These are phyloP conservation scores for Plutella xylostella DNA, from an alignment of 2,888 invertebrate species.

Conservation along the genomic window DNA sequence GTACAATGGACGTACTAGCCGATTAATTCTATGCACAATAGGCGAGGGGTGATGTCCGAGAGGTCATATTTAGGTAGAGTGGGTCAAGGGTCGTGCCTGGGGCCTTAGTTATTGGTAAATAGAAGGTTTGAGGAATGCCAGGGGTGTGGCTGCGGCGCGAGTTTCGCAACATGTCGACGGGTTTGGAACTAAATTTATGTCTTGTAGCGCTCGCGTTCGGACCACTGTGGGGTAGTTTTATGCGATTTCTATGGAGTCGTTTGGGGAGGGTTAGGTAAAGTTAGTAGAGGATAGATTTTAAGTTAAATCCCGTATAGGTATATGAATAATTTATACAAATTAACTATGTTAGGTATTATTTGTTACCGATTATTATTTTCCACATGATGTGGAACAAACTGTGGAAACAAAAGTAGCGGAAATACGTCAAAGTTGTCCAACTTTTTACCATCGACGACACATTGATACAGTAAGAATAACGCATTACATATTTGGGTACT, in stretches of 20 bases:
- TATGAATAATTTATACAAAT: too few relatives aligned
- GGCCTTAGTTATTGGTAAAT: constrained; percentile 48
- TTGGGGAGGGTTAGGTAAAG: too few relatives aligned
- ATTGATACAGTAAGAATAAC: too few relatives aligned
- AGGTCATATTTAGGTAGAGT: constrained; percentile 66
- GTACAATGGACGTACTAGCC: constrained; percentile 56
- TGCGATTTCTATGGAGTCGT: neutral
- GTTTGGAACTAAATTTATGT: constrained; percentile 47
- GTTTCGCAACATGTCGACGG: constrained; percentile 56
- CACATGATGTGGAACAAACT: too few relatives aligned
- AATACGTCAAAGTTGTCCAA: too few relatives aligned
- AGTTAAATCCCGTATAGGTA: too few relatives aligned
- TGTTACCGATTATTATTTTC: too few relatives aligned
- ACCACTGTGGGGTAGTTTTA: constrained; percentile 17
- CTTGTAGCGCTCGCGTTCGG: constrained; percentile 21
- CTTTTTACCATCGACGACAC: too few relatives aligned
- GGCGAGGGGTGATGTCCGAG: constrained; percentile 46
- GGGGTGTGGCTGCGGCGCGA: constrained; percentile 54
- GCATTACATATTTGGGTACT: too few relatives aligned
- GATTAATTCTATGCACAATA: constrained; percentile 64
- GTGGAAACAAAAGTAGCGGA: too few relatives aligned
- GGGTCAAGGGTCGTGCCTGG: constrained; percentile 54
- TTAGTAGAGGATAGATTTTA: too few relatives aligned
- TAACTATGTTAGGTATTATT: too few relatives aligned
- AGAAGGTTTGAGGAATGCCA: constrained; percentile 32